Evolutionary conservation across 2,888 invertebrate species (phyloP).

Genomic region (Kuschelorhynchus macadamiae): DNA sequence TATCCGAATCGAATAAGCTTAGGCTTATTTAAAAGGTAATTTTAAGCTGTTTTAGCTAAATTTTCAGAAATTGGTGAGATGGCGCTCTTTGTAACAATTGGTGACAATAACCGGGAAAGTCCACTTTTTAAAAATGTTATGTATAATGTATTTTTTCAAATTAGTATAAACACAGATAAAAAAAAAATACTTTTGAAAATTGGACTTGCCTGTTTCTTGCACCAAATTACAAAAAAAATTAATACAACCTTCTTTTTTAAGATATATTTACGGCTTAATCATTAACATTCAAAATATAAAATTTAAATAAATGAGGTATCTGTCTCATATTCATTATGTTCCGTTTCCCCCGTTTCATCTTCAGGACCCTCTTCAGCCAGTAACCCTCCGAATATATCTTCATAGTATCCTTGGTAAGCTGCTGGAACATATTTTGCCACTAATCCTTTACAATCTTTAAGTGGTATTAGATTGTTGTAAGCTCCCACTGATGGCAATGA

Average conservation of each 20-base stretch:
- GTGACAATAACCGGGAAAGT: no score
- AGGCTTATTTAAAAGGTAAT: no score
- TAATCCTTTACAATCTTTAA: not conserved
- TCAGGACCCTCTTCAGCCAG: not conserved
- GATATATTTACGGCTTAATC: not conserved
- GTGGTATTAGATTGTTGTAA: not conserved
- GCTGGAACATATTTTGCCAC: not conserved
- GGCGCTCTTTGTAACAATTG: no score
- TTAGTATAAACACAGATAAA: no score
- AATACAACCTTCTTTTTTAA: not conserved
- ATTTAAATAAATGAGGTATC: not conserved
- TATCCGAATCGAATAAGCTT: no score
- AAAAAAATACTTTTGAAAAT: not conserved
- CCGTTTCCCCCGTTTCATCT: not conserved
- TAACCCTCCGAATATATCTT: not conserved
- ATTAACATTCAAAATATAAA: not conserved
- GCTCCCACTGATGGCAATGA: not conserved
- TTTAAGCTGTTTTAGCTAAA: no score
- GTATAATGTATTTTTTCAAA: no score
- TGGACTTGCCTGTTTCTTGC: constrained; percentile 4
- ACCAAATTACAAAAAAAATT: not conserved
- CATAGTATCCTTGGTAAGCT: not conserved
- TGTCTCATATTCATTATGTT: not conserved
- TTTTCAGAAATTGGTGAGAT: no score
- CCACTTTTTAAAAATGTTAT: no score